Percentiles rank a stretch among this genome's conserved stretches.
phyloP scores from a whole-genome alignment of 2,888 invertebrate genomes.

The Leucoma salicis region DNA sequence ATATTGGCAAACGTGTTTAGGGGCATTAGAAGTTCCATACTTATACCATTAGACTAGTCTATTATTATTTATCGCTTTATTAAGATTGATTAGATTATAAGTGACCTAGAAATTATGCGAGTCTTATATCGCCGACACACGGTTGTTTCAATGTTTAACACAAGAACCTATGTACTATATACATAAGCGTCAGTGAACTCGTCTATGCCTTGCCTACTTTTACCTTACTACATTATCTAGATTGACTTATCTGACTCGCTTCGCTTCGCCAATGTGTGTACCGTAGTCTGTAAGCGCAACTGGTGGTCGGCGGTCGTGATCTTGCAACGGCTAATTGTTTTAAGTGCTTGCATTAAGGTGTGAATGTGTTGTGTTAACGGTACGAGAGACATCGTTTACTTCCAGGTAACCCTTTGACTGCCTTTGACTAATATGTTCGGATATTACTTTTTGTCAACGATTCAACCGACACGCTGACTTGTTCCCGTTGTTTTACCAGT shows the following conservation, averaged over 20 bases:
- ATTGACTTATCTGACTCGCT: constrained; percentile 66
- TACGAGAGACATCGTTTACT: constrained; percentile 25
- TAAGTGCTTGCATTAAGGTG: constrained; percentile 40
- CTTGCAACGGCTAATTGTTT: constrained; percentile 29
- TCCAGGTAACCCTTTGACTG: constrained; percentile 31
- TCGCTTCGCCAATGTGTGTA: constrained; percentile 43
- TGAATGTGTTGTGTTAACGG: constrained; percentile 41
- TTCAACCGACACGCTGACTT: neutral
- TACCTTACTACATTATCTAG: constrained; percentile 69
- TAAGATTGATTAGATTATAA: constrained; percentile 4
- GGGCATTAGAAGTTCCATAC: no score
- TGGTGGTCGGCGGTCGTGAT: constrained; percentile 57
- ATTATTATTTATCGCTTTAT: no score
- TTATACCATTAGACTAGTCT: no score
- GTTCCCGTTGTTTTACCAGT: constrained; percentile 9
- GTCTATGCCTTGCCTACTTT: constrained; percentile 55
- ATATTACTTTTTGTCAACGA: constrained; percentile 17
- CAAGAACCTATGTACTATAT: constrained; percentile 27
- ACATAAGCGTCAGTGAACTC: constrained; percentile 36
- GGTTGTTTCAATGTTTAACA: constrained; percentile 30
- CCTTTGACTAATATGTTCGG: constrained; percentile 31
- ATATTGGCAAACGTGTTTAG: no score
- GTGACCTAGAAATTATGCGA: constrained; percentile 28
- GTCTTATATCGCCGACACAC: constrained; percentile 22
- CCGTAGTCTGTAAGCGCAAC: constrained; percentile 55